phyloP scores from a whole-genome alignment of 2,888 invertebrate genomes.

The Gastrophysa polygoni region DNA sequence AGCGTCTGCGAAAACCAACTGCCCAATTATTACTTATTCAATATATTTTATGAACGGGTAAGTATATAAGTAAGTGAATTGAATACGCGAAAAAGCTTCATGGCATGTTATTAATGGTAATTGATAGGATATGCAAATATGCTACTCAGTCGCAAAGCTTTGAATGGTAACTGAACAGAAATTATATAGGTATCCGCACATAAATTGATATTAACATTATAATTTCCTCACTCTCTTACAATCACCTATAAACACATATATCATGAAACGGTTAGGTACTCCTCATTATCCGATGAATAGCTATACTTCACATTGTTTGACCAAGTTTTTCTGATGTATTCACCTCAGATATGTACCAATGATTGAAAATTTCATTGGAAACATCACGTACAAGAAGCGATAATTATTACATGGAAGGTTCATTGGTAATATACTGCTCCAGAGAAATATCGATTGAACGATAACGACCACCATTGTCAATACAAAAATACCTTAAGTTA shows the following conservation, averaged over 20 bases:
- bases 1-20: neutral
- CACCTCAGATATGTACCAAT: neutral
- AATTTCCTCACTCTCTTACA: neutral
- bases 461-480: conserved; percentile 11
- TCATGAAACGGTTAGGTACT: neutral
- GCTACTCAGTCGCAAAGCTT: neutral
- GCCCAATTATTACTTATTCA: neutral
- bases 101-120: neutral
- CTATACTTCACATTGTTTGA: neutral
- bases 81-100: neutral
- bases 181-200: neutral
- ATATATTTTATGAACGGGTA: neutral
- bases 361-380: conserved; percentile 19
- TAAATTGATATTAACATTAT: conserved; percentile 15
- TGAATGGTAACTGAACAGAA: neutral
- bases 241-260: too few relatives aligned
- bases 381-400: too few relatives aligned
- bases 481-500: neutral
- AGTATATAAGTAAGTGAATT: neutral
- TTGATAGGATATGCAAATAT: neutral
- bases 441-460: too few relatives aligned
- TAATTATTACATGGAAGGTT: too few relatives aligned
- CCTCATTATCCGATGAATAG: conserved; percentile 6
- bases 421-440: too few relatives aligned
- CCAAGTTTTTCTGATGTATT: neutral